Percentiles rank a stretch among this genome's conserved stretches.
phyloP scores from a whole-genome alignment of 2,113 vertebrate genomes.

The Columbina picui region DNA sequence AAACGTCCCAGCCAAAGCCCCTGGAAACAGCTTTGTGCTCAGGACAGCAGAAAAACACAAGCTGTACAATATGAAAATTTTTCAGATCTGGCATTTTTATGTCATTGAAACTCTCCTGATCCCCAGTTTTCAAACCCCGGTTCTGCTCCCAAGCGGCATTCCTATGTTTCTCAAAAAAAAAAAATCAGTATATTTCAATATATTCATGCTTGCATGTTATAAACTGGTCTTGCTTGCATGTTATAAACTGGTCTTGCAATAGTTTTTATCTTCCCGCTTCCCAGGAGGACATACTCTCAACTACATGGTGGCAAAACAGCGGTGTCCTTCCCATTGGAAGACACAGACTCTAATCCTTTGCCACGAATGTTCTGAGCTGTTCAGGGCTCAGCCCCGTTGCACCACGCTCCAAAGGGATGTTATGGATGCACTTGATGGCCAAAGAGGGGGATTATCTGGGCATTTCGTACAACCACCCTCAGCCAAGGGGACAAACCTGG shows the following conservation, averaged over 20 bases:
- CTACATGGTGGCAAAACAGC: background rate
- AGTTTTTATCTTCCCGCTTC: background rate
- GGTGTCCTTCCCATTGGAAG: background rate
- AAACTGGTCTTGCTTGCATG: background rate
- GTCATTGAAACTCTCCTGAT: background rate
- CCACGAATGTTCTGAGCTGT: too few species aligned
- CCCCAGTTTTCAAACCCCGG: background rate
- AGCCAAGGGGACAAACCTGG: background rate
- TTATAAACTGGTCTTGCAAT: background rate
- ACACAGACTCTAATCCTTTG: background rate
- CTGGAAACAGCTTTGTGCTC: background rate
- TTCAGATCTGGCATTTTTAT: background rate
- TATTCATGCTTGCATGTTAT: background rate
- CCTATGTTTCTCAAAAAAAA: background rate
- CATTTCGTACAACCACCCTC: background rate
- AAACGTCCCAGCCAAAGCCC: fast-evolving
- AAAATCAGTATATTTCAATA: background rate
- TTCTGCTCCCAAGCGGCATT: background rate
- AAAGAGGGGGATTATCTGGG: background rate
- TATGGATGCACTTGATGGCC: background rate
- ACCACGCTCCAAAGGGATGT: background rate
- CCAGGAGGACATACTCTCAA: background rate
- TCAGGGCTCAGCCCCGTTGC: background rate
- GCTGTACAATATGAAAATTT: background rate
- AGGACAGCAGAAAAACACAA: background rate